A percentile compares a stretch with the other conserved stretches of the same genome.
Conservation (phyloP, 2,888 invertebrate species). For the Xestia rhomboidea region DNA sequence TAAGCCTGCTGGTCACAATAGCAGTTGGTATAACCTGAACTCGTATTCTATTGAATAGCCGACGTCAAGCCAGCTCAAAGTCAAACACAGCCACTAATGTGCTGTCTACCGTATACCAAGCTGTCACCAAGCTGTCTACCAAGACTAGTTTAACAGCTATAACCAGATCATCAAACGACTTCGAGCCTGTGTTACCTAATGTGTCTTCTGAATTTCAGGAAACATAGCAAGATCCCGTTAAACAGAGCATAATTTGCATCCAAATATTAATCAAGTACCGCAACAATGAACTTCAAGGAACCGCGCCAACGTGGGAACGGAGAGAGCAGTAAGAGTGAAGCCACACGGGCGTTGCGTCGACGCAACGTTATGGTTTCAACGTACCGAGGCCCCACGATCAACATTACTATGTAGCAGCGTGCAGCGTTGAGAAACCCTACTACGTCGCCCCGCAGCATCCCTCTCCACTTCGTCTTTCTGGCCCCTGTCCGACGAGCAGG, state of each 20-base stretch:
- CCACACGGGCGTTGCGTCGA: background rate
- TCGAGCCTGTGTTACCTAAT: background rate
- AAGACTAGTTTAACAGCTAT: background rate
- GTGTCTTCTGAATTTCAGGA: background rate
- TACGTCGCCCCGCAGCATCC: background rate
- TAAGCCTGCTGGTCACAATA: too few relatives aligned
- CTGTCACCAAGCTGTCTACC: background rate
- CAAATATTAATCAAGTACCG: slow-evolving; percentile 68
- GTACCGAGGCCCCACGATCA: background rate
- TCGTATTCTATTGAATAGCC: background rate
- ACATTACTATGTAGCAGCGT: background rate
- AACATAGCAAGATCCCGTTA: slow-evolving; percentile 19
- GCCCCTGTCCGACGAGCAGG: background rate
- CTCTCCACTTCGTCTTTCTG: background rate
- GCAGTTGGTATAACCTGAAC: background rate
- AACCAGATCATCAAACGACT: background rate
- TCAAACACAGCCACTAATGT: background rate
- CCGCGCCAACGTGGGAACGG: slow-evolving; percentile 80
- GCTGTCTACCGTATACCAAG: background rate
- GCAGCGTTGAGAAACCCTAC: background rate
- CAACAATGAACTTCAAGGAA: slow-evolving; percentile 74
- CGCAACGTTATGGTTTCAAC: background rate
- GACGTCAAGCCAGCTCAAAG: background rate
- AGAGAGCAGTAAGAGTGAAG: slow-evolving; percentile 66
- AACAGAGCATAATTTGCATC: slow-evolving; percentile 28